These are phyloP conservation scores for Phyllopteryx taeniolatus DNA, from an alignment of 2,113 vertebrate genomes.

Conservation along the genomic window DNA sequence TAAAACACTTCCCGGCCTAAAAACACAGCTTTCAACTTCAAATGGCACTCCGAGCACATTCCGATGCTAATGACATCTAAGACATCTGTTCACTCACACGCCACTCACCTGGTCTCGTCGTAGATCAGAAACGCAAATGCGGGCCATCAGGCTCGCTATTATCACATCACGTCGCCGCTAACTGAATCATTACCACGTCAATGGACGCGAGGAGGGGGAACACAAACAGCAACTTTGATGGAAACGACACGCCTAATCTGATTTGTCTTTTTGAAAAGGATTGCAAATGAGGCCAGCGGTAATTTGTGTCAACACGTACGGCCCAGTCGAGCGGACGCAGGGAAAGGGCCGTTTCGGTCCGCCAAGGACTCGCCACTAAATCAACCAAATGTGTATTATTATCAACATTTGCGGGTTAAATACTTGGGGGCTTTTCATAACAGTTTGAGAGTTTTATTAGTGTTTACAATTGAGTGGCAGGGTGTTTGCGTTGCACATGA, in stretches of 20 bases:
- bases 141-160: constrained; percentile 32
- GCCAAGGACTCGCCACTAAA: not conserved
- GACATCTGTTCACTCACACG: not conserved
- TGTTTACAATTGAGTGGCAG: not conserved
- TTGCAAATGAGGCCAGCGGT: constrained; percentile 10
- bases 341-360: not conserved
- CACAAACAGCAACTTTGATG: constrained; percentile 43
- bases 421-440: not conserved
- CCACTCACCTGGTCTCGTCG: constrained; percentile 16
- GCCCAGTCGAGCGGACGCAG: not conserved
- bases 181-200: constrained; percentile 56
- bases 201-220: constrained; percentile 19
- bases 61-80: constrained; percentile 23
- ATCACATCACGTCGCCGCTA: constrained; percentile 31
- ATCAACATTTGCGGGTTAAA: not conserved
- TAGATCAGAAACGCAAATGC: constrained; percentile 47
- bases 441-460: not conserved
- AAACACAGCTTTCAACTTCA: not conserved
- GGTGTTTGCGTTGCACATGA: too few species aligned
- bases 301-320: constrained; percentile 10
- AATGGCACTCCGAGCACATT: constrained; percentile 12
- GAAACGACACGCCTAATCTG: constrained; percentile 29
- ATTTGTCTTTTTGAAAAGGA: constrained; percentile 49
- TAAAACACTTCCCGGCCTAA: not conserved
- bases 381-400: not conserved